Percentiles rank a stretch among this genome's conserved stretches.
Evolutionary conservation across 2,888 invertebrate species (phyloP).

Genomic region (Eupeodes latifasciatus): DNA sequence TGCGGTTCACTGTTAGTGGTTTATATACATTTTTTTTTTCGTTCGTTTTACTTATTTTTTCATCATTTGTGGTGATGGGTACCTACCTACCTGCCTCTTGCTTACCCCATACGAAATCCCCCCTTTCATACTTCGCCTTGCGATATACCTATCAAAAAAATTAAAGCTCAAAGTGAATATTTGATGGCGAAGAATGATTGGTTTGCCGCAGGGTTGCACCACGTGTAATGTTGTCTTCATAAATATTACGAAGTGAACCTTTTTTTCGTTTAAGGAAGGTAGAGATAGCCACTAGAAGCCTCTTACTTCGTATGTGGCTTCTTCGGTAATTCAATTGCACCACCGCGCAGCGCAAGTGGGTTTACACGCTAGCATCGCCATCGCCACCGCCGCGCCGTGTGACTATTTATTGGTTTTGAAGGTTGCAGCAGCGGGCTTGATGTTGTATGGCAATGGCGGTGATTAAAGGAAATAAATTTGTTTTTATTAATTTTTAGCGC

Average conservation of each 20-base stretch:
- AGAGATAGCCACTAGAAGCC: background rate
- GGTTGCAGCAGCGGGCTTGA: slow-evolving; percentile 13
- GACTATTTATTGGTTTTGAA: slow-evolving; percentile 68
- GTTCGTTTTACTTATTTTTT: background rate
- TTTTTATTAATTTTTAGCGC: slow-evolving; percentile 71
- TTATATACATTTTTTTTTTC: slow-evolving; percentile 33
- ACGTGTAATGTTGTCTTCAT: slow-evolving; percentile 74
- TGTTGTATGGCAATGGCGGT: slow-evolving; percentile 29
- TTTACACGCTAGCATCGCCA: background rate
- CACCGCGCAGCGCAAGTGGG: slow-evolving; percentile 51
- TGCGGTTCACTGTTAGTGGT: slow-evolving; percentile 69
- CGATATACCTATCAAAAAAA: slow-evolving; percentile 35
- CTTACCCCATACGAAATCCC: background rate
- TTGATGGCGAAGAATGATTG: slow-evolving; percentile 63
- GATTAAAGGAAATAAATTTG: slow-evolving; percentile 73
- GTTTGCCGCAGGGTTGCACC: slow-evolving; percentile 66
- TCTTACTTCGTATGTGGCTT: slow-evolving; percentile 13
- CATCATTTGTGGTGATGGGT: slow-evolving; percentile 6
- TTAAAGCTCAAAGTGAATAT: slow-evolving; percentile 71
- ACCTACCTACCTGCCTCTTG: background rate
- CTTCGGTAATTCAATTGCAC: slow-evolving; percentile 60
- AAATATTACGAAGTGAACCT: slow-evolving; percentile 48
- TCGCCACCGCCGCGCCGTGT: slow-evolving; percentile 18
- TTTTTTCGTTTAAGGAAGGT: background rate
- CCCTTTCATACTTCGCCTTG: background rate